phyloP scores from a whole-genome alignment of 2,797 vertebrate genomes.

The Eospalax fontanierii region DNA sequence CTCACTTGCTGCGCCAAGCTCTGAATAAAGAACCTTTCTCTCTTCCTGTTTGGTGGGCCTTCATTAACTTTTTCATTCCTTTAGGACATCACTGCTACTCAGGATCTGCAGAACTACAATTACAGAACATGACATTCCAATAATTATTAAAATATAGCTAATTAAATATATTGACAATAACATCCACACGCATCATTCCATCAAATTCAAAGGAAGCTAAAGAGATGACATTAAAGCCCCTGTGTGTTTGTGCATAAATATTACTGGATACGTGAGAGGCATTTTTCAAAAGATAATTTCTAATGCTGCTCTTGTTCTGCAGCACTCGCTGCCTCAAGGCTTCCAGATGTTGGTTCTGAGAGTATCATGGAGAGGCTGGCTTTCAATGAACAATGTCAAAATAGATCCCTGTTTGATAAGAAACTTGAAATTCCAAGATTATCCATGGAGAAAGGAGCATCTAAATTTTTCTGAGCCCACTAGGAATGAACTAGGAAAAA shows the following conservation, averaged over 20 bases:
- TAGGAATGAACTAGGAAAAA: background rate
- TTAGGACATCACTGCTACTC: background rate
- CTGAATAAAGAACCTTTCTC: background rate
- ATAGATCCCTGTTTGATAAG: background rate
- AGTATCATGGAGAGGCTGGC: background rate
- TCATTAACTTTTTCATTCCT: slow-evolving; percentile 32
- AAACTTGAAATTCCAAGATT: background rate
- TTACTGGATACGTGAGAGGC: background rate
- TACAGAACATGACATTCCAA: background rate
- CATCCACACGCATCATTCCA: slow-evolving; percentile 14
- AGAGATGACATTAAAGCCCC: background rate
- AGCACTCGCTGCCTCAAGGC: background rate
- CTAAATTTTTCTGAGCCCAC: background rate
- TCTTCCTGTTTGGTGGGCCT: background rate
- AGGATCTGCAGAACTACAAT: background rate
- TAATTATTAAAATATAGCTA: slow-evolving; percentile 60
- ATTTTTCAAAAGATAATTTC: background rate
- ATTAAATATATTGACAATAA: background rate
- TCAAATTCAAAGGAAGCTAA: slow-evolving; percentile 6
- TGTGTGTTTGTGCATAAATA: background rate
- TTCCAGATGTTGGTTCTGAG: background rate
- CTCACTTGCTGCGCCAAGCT: background rate
- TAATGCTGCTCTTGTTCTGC: background rate
- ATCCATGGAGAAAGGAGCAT: background rate
- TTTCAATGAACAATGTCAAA: background rate